Base-by-base conservation (phyloP, 2,113 vertebrate species). In the Rhombomys opimus region DNA sequence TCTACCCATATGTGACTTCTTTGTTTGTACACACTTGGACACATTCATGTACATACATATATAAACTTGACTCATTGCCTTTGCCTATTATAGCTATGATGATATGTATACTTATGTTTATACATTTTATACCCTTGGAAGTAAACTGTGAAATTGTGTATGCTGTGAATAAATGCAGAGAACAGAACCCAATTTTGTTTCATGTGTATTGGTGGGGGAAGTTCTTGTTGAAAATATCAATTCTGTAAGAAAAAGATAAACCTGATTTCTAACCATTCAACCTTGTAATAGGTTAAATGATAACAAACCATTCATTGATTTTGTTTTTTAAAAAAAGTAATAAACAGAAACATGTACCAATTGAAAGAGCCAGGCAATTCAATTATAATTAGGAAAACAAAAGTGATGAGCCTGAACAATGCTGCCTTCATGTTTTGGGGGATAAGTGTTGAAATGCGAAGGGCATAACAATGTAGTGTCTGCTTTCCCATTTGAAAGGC, bases 221-320 rank as follows among this genome's bases (percentile, higher is more conserved):
- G 75, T 59, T 59, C 52, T 81, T 97, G 63, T 88, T 88, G 89
- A 95, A 96, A 93, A 94, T 93, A 97, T 92, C 94, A 92, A 78
- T 84, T 89, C 90, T 84, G 20, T 95, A 89, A 97, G 72, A 95
- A 93, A 96, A 89, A 96, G 86, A 95, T 89, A 97, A 94, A 91
- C 90, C 94, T 87, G 77, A 90, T 92, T 95, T 92, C 90, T 96
- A 87, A 82, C 81, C 81, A 93, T 94, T 97, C 97, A 96, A 96
- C 94, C 96, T 89, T 97, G 41, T 95, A 97, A 96, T 95, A 97
- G 96, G 96, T 97, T 97, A 97, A 97, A 95, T 85, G 97, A 96
- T 94, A 98, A 94, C 95, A 96, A 95, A 96, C 72, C 61, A 78
- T 95, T 95, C 96, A 97, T 95, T 97, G 96, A 97, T 95, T 98